Conservation (phyloP, 2,888 invertebrate species). For the Nomada hirtipes region DNA sequence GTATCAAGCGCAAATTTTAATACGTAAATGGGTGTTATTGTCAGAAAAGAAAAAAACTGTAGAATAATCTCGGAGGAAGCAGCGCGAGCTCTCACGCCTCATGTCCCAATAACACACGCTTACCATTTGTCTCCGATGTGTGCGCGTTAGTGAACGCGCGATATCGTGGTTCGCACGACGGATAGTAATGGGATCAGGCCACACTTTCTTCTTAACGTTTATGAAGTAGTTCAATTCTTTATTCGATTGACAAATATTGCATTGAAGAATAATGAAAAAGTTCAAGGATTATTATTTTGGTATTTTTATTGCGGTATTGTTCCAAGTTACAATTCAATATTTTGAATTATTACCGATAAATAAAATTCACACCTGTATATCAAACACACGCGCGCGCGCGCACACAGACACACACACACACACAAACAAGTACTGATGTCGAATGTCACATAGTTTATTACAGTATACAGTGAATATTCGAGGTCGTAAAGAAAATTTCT, state of each 20-base stretch:
- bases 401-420: no score
- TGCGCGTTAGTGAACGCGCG: constrained; percentile 56
- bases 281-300: neutral
- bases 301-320: neutral
- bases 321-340: neutral
- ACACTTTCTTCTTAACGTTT: constrained; percentile 31
- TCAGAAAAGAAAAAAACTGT: constrained; percentile 48
- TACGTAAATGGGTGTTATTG: constrained; percentile 47
- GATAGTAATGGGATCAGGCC: constrained; percentile 48
- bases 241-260: constrained; percentile 6
- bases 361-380: neutral
- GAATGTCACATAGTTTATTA: neutral
- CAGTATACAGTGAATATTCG: neutral
- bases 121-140: constrained; percentile 65
- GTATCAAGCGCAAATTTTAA: constrained; percentile 31
- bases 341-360: neutral
- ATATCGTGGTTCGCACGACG: constrained; percentile 49
- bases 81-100: constrained; percentile 76
- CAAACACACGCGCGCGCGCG: neutral
- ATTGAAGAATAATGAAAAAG: neutral
- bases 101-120: constrained; percentile 62
- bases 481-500: no score
- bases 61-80: constrained; percentile 66
- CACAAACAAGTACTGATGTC: neutral
- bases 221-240: neutral